These are phyloP conservation scores for Todiramphus saurophagus DNA, from an alignment of 2,113 vertebrate genomes.

Conservation along the genomic window DNA sequence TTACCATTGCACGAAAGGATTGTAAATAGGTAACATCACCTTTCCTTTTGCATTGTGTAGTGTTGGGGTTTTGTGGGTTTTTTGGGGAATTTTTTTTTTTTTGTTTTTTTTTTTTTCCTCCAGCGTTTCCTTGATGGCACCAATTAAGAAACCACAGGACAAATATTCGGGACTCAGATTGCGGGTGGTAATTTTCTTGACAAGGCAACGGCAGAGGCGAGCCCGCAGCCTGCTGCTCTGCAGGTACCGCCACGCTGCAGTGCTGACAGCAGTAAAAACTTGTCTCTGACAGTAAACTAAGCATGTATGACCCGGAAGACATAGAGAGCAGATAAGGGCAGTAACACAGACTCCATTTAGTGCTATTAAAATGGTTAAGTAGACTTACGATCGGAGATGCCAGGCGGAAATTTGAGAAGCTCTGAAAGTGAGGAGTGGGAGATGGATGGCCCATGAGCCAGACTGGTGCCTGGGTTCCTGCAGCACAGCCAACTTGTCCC, in stretches of 20 bases:
- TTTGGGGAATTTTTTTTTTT: background rate
- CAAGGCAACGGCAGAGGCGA: slow-evolving; percentile 25
- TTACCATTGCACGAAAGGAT: background rate
- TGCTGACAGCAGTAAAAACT: slow-evolving; percentile 70
- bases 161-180: slow-evolving; percentile 48
- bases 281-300: slow-evolving; percentile 68
- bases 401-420: slow-evolving; percentile 49
- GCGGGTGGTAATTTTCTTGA: slow-evolving; percentile 58
- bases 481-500: background rate
- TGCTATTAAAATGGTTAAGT: slow-evolving; percentile 61
- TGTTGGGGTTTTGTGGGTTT: background rate
- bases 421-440: slow-evolving; percentile 44
- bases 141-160: slow-evolving; percentile 56
- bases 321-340: slow-evolving; percentile 63
- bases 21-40: slow-evolving; percentile 35
- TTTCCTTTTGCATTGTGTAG: background rate
- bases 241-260: slow-evolving; percentile 63
- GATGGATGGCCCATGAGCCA: background rate
- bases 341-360: slow-evolving; percentile 61
- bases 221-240: slow-evolving; percentile 65
- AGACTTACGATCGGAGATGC: slow-evolving; percentile 51
- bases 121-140: slow-evolving; percentile 31
- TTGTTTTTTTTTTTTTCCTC: background rate
- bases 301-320: slow-evolving; percentile 68
- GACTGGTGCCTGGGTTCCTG: background rate